Conservation (phyloP, 2,888 invertebrate species). For the Ischnura elegans region DNA sequence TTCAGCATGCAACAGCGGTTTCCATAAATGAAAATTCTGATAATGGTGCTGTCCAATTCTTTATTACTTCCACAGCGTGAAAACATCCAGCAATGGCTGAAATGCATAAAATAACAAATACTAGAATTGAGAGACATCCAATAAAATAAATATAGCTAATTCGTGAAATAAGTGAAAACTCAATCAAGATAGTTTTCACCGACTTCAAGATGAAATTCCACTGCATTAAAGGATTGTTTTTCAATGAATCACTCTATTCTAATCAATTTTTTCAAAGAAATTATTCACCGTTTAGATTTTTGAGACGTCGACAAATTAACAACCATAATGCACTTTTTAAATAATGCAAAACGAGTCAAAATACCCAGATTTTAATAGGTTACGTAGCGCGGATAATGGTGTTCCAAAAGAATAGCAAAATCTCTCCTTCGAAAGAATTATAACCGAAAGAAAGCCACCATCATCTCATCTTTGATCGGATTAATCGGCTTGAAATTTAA, state of each 20-base stretch:
- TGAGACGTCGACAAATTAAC: not conserved
- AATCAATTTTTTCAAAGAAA: conserved; percentile 15
- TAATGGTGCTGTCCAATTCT: conserved; percentile 24
- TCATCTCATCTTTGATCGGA: not conserved
- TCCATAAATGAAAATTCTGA: not conserved
- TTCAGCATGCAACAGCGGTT: too few species aligned
- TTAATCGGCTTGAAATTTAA: not conserved
- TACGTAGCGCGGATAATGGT: not conserved
- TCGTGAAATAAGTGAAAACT: conserved; percentile 44
- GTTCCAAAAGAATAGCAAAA: not conserved
- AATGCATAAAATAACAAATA: conserved; percentile 51
- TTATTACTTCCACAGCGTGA: conserved; percentile 54
- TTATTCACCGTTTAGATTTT: not conserved
- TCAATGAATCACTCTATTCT: not conserved
- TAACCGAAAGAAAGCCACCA: not conserved
- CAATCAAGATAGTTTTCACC: conserved; percentile 36
- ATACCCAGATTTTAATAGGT: not conserved
- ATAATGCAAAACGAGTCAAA: not conserved
- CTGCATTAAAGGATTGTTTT: conserved; percentile 12
- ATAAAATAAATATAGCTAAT: conserved; percentile 54
- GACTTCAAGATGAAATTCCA: conserved; percentile 35
- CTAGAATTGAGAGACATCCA: conserved; percentile 56
- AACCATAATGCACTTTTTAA: not conserved
- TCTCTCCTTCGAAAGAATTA: not conserved
- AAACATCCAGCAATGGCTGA: conserved; percentile 44